These are phyloP conservation scores for Leptopilina boulardi DNA, from an alignment of 1,140 invertebrate species.

Conservation along the genomic window DNA sequence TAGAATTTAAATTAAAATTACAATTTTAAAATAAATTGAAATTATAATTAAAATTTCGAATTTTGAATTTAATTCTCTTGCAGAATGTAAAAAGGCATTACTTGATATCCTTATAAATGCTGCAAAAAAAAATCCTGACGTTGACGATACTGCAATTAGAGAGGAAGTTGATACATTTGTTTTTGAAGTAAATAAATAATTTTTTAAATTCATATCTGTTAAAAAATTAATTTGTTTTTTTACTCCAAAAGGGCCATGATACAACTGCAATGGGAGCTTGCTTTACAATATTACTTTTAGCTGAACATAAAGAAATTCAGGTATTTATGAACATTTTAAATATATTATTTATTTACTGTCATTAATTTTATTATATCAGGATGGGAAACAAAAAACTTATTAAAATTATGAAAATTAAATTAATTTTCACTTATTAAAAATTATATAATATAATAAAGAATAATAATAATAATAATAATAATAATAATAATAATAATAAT, in stretches of 20 bases:
- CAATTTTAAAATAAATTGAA: neutral
- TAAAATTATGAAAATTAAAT: too few relatives aligned
- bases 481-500: too few relatives aligned
- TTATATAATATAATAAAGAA: too few relatives aligned
- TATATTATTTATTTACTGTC: too few relatives aligned
- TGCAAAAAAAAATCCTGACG: slow-evolving; percentile 71
- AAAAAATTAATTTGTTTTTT: too few relatives aligned
- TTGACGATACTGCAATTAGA: slow-evolving; percentile 82
- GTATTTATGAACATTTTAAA: slow-evolving; percentile 59
- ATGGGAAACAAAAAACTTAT: too few relatives aligned
- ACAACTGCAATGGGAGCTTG: slow-evolving; percentile 80
- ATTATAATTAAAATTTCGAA: too few relatives aligned
- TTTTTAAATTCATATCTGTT: neutral
- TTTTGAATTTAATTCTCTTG: too few relatives aligned
- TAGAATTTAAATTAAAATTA: too few relatives aligned
- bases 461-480: too few relatives aligned
- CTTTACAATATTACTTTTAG: slow-evolving; percentile 79
- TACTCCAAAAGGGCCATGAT: slow-evolving; percentile 76
- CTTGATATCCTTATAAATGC: slow-evolving; percentile 85
- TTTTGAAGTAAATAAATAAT: slow-evolving; percentile 79
- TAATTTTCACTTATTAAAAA: too few relatives aligned
- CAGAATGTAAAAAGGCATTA: slow-evolving; percentile 80
- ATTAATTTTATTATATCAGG: too few relatives aligned
- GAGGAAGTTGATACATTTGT: slow-evolving; percentile 91
- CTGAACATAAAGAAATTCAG: slow-evolving; percentile 78